Evolutionary conservation across 1,140 invertebrate genomes (phyloP).

Genomic region (Macrosteles quadrilineatus): DNA sequence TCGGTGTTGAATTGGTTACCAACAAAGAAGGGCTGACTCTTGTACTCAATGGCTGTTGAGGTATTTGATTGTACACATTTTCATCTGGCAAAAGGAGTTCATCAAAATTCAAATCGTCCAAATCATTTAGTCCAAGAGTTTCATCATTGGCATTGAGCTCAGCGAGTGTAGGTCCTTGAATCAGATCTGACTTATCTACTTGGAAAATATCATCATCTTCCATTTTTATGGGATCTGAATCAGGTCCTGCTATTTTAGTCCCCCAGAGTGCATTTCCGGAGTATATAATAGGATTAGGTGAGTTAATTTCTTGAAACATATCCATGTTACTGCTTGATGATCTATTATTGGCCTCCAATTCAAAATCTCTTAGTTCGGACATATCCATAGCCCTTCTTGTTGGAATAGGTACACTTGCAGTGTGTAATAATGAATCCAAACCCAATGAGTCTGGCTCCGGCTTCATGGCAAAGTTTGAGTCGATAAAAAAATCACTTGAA

Average conservation of each 20-base stretch:
- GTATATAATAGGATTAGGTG: constrained; percentile 51
- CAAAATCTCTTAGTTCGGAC: constrained; percentile 50
- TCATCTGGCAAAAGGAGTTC: constrained; percentile 76
- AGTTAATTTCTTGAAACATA: constrained; percentile 51
- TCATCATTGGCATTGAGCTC: constrained; percentile 85
- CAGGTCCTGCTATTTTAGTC: constrained; percentile 50
- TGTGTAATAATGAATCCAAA: no score
- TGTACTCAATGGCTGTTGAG: constrained; percentile 8
- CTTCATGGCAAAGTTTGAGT: constrained; percentile 53
- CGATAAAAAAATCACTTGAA: constrained; percentile 58
- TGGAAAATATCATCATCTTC: constrained; percentile 89
- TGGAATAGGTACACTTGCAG: constrained; percentile 62
- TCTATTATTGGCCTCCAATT: no score
- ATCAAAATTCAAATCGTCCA: constrained; percentile 83
- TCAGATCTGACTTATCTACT: constrained; percentile 83
- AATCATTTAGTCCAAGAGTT: constrained; percentile 49
- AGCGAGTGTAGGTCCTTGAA: constrained; percentile 80
- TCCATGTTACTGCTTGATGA: no score
- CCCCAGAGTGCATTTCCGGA: constrained; percentile 53
- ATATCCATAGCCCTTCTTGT: constrained; percentile 51
- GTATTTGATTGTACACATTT: constrained; percentile 47
- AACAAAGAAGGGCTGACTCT: constrained; percentile 24
- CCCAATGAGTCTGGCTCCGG: no score
- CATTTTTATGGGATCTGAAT: constrained; percentile 63
- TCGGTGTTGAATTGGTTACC: not conserved